Evolutionary conservation across 2,113 vertebrate species (phyloP).

Genomic region (Scopus umbretta): DNA sequence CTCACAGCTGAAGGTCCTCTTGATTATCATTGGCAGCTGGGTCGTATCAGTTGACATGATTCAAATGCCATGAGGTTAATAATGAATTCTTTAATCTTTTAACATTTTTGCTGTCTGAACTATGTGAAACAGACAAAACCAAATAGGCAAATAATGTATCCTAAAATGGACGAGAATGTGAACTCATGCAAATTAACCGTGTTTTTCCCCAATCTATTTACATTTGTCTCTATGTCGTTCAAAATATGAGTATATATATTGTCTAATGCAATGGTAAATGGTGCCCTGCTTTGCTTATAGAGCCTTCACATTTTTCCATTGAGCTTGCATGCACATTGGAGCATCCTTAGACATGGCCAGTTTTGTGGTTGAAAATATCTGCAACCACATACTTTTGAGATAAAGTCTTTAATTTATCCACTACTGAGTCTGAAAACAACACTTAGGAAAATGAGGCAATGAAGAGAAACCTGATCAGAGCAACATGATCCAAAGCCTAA

Average conservation of each 20-base stretch:
- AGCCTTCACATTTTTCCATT: neutral
- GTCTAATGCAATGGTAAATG: neutral
- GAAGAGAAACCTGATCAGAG: neutral
- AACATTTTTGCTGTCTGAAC: conserved; percentile 7
- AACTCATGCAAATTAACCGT: neutral
- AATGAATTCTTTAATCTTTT: conserved; percentile 40
- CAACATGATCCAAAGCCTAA: neutral
- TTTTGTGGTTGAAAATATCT: neutral
- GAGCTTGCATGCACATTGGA: neutral
- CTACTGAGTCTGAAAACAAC: neutral
- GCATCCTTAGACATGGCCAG: neutral
- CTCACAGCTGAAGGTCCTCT: conserved; percentile 36
- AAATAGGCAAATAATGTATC: neutral
- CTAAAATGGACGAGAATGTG: neutral
- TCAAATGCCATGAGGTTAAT: conserved; percentile 11
- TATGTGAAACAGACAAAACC: neutral
- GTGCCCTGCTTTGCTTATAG: neutral
- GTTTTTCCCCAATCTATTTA: neutral
- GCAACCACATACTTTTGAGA: neutral
- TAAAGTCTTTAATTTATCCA: neutral
- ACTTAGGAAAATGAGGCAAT: neutral
- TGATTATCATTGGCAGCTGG: conserved; percentile 14
- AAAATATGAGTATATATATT: neutral
- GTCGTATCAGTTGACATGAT: conserved; percentile 5
- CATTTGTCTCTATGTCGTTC: neutral